Conservation (phyloP, 2,797 vertebrate species). For the Pangasius larnaudii region DNA sequence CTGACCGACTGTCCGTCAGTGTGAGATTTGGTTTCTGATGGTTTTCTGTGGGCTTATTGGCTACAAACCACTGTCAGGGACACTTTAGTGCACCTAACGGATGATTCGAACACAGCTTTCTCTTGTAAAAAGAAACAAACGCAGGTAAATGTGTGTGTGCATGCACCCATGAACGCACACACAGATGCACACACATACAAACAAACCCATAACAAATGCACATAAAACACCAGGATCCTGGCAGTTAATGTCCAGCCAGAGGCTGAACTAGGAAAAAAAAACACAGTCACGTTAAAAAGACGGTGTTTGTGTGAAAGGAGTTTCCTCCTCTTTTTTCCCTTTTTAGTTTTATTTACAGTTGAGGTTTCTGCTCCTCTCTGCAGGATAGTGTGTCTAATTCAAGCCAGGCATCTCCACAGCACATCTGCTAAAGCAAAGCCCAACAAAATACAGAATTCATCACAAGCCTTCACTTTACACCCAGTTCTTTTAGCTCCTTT, state of each 20-base stretch:
- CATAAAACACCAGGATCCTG: constrained; percentile 43
- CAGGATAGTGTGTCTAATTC: constrained; percentile 80
- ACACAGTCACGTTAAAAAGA: constrained; percentile 10
- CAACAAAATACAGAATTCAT: neutral
- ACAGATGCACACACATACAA: constrained; percentile 37
- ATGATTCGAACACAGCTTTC: neutral
- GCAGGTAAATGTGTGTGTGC: constrained; percentile 14
- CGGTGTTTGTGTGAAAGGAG: constrained; percentile 54
- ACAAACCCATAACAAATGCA: constrained; percentile 40
- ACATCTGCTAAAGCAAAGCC: constrained; percentile 16
- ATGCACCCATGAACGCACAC: constrained; percentile 14
- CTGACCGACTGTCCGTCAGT: neutral
- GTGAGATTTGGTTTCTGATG: constrained; percentile 22
- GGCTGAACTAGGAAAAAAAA: constrained; percentile 3
- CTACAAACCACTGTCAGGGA: constrained; percentile 12
- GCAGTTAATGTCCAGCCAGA: constrained; percentile 29
- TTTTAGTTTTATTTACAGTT: constrained; percentile 78
- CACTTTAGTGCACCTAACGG: constrained; percentile 16
- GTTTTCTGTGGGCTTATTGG: constrained; percentile 28
- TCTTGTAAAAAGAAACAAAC: constrained; percentile 34
- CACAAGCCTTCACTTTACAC: neutral
- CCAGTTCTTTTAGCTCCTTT: neutral
- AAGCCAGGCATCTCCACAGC: constrained; percentile 70
- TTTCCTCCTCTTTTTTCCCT: constrained; percentile 63
- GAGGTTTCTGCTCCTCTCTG: constrained; percentile 74